Evolutionary conservation across 2,113 vertebrate genomes (phyloP).

Genomic region (Hippocampus comes): DNA sequence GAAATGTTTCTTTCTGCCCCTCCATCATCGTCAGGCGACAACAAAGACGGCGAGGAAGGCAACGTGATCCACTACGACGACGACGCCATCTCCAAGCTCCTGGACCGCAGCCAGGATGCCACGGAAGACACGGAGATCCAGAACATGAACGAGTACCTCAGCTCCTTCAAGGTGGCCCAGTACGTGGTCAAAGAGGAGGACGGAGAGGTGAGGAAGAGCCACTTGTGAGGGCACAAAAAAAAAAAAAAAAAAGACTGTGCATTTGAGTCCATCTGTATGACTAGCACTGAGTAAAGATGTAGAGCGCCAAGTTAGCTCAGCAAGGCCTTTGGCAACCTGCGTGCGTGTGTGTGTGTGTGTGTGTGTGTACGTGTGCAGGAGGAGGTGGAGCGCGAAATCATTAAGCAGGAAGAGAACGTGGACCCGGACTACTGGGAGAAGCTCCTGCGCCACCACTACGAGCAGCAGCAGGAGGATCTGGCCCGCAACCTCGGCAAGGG

Average conservation of each 20-base stretch:
- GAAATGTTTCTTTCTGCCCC: background rate
- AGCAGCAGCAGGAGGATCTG: slow-evolving; percentile 97
- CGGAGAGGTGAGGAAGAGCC: slow-evolving; percentile 82
- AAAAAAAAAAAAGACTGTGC: no score
- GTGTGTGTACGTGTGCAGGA: slow-evolving; percentile 73
- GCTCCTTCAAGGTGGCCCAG: slow-evolving; percentile 99
- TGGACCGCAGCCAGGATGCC: slow-evolving; percentile 92
- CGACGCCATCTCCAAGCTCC: slow-evolving; percentile 90
- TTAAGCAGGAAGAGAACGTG: slow-evolving; percentile 98
- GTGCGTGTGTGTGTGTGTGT: slow-evolving; percentile 26
- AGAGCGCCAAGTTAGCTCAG: background rate
- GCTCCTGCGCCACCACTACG: slow-evolving; percentile 92
- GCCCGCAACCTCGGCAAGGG: slow-evolving; percentile 95
- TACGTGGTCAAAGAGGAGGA: slow-evolving; percentile 98
- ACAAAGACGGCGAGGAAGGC: slow-evolving; percentile 91
- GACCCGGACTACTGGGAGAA: slow-evolving; percentile 99
- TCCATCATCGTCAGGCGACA: slow-evolving; percentile 77
- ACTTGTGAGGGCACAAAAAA: background rate
- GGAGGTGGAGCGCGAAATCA: slow-evolving; percentile 96
- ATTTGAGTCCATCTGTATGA: no score
- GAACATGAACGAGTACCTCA: slow-evolving; percentile 99
- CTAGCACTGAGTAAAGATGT: background rate
- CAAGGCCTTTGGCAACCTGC: background rate
- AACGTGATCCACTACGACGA: slow-evolving; percentile 97
- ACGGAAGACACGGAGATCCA: slow-evolving; percentile 95